Percentiles rank a stretch among this genome's conserved stretches.
Conservation (phyloP, 2,888 invertebrate genomes). For the Brachypalpus laphriformis region DNA sequence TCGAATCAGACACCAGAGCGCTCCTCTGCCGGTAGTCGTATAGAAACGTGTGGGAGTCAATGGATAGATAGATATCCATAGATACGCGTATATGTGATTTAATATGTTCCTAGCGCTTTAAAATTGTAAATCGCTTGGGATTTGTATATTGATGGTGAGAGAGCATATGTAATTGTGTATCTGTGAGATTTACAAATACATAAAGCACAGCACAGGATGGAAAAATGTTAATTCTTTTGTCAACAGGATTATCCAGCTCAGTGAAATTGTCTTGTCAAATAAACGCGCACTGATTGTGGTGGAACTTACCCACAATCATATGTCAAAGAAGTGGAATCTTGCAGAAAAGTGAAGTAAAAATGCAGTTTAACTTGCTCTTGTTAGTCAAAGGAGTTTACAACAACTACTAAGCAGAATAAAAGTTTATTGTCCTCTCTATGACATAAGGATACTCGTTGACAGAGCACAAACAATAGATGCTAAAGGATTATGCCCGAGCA, state of each 20-base stretch:
- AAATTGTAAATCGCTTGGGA: slow-evolving; percentile 35
- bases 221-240: slow-evolving; percentile 39
- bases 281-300: slow-evolving; percentile 14
- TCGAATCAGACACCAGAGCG: slow-evolving; percentile 24
- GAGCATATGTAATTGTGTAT: slow-evolving; percentile 5
- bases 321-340: not conserved
- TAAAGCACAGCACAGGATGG: slow-evolving; percentile 2
- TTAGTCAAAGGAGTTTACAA: not conserved
- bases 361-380: not conserved
- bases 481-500: not conserved
- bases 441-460: not conserved
- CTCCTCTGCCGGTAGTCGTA: not conserved
- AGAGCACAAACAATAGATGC: not conserved
- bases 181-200: slow-evolving; percentile 22
- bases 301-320: not conserved
- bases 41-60: not conserved
- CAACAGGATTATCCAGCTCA: slow-evolving; percentile 38
- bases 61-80: not conserved
- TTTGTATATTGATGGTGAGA: slow-evolving; percentile 31
- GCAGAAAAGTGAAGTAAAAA: not conserved
- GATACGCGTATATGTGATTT: too few species aligned
- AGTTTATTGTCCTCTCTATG: not conserved
- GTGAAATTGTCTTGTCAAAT: slow-evolving; percentile 43
- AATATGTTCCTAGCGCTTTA: slow-evolving; percentile 8
- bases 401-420: not conserved